Evolutionary conservation across 2,113 vertebrate species (phyloP).

Genomic region (Lepisosteus oculatus): DNA sequence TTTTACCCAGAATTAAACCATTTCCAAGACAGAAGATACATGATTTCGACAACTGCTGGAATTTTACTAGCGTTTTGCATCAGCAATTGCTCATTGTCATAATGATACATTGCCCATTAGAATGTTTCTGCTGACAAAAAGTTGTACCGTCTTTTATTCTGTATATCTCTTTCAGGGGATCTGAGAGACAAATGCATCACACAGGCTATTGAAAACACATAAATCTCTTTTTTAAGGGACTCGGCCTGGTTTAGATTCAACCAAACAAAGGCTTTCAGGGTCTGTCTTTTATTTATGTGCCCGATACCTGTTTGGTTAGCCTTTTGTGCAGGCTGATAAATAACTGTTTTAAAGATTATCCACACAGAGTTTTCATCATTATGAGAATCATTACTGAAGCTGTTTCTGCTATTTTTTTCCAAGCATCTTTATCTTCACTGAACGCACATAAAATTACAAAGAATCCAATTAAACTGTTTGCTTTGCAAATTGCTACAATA

Average conservation of each 20-base stretch:
- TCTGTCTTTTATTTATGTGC: slow-evolving; percentile 54
- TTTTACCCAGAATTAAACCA: slow-evolving; percentile 42
- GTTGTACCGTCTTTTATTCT: slow-evolving; percentile 52
- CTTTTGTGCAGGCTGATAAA: slow-evolving; percentile 51
- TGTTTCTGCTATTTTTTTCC: neutral
- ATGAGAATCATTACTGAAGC: slow-evolving; percentile 24
- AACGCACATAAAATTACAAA: too few relatives aligned
- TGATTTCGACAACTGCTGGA: slow-evolving; percentile 39
- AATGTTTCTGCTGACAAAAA: slow-evolving; percentile 66
- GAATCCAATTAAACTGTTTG: too few relatives aligned
- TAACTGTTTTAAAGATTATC: slow-evolving; percentile 58
- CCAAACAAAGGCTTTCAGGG: slow-evolving; percentile 49
- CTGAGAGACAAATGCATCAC: slow-evolving; percentile 58
- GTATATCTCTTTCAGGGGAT: slow-evolving; percentile 67
- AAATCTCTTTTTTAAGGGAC: slow-evolving; percentile 62
- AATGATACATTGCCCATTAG: slow-evolving; percentile 64
- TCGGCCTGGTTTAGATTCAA: slow-evolving; percentile 49
- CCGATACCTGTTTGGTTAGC: slow-evolving; percentile 38
- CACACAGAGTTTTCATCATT: slow-evolving; percentile 28
- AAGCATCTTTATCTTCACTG: neutral
- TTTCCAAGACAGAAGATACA: slow-evolving; percentile 35
- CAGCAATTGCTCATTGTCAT: slow-evolving; percentile 59
- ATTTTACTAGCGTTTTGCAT: slow-evolving; percentile 31
- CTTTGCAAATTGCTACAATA: too few relatives aligned
- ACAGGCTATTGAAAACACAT: slow-evolving; percentile 60